Evolutionary conservation across 1,140 invertebrate genomes (phyloP).

Genomic region (Papilio machaon): DNA sequence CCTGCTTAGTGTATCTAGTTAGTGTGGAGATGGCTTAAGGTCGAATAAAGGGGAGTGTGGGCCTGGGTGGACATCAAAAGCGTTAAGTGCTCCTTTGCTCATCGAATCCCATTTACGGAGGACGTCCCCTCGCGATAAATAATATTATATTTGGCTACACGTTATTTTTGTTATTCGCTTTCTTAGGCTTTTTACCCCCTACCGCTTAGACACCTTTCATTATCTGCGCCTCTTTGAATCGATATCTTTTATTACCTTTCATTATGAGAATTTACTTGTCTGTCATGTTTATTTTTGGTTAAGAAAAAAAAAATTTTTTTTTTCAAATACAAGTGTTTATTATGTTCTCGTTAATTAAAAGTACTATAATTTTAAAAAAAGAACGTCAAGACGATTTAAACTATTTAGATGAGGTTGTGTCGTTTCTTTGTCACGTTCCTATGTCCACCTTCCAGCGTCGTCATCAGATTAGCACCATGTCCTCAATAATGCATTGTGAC

Average conservation of each 20-base stretch:
- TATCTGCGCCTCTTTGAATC: slow-evolving; percentile 8
- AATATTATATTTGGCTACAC: slow-evolving; percentile 73
- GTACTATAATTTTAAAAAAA: too few species aligned
- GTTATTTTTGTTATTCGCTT: slow-evolving; percentile 55
- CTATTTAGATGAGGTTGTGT: too few species aligned
- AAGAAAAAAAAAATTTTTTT: not conserved
- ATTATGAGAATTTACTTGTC: not conserved
- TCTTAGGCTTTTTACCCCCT: slow-evolving; percentile 41
- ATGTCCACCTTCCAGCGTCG: too few species aligned
- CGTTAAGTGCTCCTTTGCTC: slow-evolving; percentile 79
- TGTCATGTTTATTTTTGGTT: not conserved
- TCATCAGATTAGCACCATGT: too few species aligned
- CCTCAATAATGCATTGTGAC: too few species aligned
- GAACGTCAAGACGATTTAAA: too few species aligned
- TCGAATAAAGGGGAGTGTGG: slow-evolving; percentile 58
- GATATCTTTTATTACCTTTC: slow-evolving; percentile 13
- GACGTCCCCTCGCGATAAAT: slow-evolving; percentile 73
- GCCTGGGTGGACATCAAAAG: slow-evolving; percentile 75
- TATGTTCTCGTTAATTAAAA: too few species aligned
- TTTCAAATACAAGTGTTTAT: too few species aligned
- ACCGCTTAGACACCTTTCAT: slow-evolving; percentile 31
- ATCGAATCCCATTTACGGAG: slow-evolving; percentile 76
- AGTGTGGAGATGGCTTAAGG: slow-evolving; percentile 41
- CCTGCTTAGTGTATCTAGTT: slow-evolving; percentile 30
- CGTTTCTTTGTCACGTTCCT: too few species aligned